Percentiles rank a stretch among this genome's conserved stretches.
Conservation (phyloP, 2,113 vertebrate species). For the Menura novaehollandiae region DNA sequence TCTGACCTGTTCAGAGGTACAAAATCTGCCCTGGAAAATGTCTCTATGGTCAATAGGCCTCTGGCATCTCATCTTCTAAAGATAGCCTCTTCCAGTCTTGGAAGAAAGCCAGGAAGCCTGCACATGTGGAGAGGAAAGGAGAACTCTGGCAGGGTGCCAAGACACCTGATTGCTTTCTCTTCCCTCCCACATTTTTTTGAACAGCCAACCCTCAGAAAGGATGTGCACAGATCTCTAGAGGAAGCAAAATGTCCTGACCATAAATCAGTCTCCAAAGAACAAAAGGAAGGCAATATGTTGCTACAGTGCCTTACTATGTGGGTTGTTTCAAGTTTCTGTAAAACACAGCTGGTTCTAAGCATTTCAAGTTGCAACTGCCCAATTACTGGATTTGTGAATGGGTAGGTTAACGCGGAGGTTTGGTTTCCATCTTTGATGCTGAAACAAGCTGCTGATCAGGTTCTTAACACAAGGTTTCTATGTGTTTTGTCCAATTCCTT, state of each 20-base stretch:
- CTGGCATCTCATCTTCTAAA: conserved; percentile 19
- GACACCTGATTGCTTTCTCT: not conserved
- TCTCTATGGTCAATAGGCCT: not conserved
- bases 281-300: not conserved
- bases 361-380: not conserved
- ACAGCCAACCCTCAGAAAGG: not conserved
- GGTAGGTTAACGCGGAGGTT: not conserved
- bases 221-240: not conserved
- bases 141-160: not conserved
- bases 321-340: not conserved
- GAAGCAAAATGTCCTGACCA: not conserved
- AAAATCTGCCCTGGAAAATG: not conserved
- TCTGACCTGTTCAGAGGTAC: not conserved
- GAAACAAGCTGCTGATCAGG: not conserved
- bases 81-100: not conserved
- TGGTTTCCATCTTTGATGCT: not conserved
- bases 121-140: not conserved
- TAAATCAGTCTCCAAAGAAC: conserved; percentile 9
- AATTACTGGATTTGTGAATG: not conserved
- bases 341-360: not conserved
- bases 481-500: not conserved
- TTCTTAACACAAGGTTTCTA: not conserved
- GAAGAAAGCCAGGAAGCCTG: not conserved
- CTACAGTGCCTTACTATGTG: not conserved
- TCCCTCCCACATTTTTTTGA: not conserved